Conservation (phyloP, 2,113 vertebrate genomes). For the Todiramphus chloris region DNA sequence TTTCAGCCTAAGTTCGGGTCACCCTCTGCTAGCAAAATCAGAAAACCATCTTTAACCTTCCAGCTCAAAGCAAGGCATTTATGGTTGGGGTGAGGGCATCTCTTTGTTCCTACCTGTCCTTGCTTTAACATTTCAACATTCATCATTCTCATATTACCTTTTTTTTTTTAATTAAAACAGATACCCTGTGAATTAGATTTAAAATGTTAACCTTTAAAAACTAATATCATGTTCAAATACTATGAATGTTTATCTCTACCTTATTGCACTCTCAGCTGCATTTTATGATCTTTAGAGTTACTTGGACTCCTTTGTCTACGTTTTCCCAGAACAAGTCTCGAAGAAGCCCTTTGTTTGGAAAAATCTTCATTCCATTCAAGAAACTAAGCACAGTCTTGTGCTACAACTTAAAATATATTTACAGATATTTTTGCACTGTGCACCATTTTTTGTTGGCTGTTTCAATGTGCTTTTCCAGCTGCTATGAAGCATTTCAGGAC, state of each 20-base stretch:
- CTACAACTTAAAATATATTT: neutral
- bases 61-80: neutral
- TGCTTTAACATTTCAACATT: neutral
- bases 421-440: neutral
- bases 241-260: neutral
- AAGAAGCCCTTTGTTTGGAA: neutral
- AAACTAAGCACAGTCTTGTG: neutral
- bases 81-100: neutral
- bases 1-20: neutral
- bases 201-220: conserved; percentile 36
- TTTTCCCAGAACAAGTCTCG: neutral
- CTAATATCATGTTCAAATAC: neutral
- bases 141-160: neutral
- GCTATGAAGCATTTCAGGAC: neutral
- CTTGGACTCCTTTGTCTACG: neutral
- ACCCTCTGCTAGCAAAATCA: neutral
- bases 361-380: neutral
- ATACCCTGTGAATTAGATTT: neutral
- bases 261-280: neutral
- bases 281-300: neutral
- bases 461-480: neutral
- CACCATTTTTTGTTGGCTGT: neutral
- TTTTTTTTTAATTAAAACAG: neutral
- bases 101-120: neutral
- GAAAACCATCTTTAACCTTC: neutral